Base-by-base conservation (phyloP, 2,888 invertebrate species). In the Mesorhabditis spiculigera region DNA sequence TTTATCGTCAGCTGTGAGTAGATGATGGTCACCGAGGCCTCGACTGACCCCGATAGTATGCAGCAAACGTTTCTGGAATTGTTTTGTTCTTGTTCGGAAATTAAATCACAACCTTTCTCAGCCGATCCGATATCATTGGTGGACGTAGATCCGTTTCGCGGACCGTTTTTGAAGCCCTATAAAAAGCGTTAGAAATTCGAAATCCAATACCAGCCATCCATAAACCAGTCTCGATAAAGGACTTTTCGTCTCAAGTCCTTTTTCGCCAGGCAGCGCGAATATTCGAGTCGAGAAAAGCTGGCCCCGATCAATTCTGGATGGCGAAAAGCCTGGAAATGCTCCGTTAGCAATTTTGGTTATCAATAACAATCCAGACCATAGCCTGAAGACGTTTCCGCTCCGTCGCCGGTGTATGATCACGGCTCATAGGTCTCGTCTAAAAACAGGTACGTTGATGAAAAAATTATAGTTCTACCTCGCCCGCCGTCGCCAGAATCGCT, bases 41-140 rank as follows among this genome's bases (percentile, higher is more conserved):
- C 93, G 88, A 0, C 92, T 92, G 0, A 93, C 93, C 28, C 93
- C 93, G 81, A 93, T 91, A 0, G 93, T 93, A 43, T 91, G 92
- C 88, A 93, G 89, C n/a, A 93, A 90, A 68, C 93, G 90, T 82
- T 75, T 74, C 81, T 82, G 66, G 69, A 75, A 72, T 10, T 16
- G n/a, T 44, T 50, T 44, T 44, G 41, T 65, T 28, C 16, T 10
- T 43, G 41, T 13, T 10, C 63, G 8, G n/a, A 43, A 8, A 63
- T 43, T 41, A 58, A 43, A 28, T 5, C 5, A 86, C 85, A 88
- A 91, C 91, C 86, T 92, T 88, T 87, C 92, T 92, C n/a, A 92
- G 92, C 84, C 91, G 90, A 1, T 92, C 92, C 72, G 90, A 91
- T 63, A 92, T 91, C n/a, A 93, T 89, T 13, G 93, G 92, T 85